Percentiles rank a stretch among this genome's conserved stretches.
Evolutionary conservation across 2,888 invertebrate genomes (phyloP).

Genomic region (Malacosoma neustria): DNA sequence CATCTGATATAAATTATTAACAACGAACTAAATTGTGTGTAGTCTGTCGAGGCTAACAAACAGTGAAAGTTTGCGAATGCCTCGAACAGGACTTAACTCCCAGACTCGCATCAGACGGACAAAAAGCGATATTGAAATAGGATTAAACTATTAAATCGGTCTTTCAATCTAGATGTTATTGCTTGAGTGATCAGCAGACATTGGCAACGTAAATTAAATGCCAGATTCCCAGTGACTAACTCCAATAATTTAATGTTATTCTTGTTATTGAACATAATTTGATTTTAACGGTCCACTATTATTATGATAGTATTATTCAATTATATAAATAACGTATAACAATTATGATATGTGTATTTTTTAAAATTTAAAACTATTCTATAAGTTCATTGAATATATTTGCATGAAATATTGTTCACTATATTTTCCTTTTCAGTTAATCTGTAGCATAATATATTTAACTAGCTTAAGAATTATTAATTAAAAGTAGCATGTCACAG

Average conservation of each 20-base stretch:
- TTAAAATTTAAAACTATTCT: too few relatives aligned
- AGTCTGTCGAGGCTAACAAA: conserved; percentile 12
- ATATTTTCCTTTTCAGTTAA: too few relatives aligned
- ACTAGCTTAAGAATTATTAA: too few relatives aligned
- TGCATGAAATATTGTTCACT: too few relatives aligned
- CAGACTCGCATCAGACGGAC: conserved; percentile 32
- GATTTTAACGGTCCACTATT: conserved; percentile 6
- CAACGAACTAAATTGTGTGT: background rate
- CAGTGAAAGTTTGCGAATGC: conserved; percentile 54
- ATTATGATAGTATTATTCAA: background rate
- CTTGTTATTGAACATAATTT: conserved; percentile 6
- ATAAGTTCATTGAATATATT: too few relatives aligned
- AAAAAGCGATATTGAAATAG: conserved; percentile 64
- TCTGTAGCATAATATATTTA: too few relatives aligned
- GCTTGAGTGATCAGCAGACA: conserved; percentile 65
- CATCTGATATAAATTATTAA: too few relatives aligned
- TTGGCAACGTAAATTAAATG: conserved; percentile 58
- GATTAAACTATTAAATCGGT: conserved; percentile 66
- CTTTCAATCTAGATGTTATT: conserved; percentile 64
- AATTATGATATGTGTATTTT: too few relatives aligned
- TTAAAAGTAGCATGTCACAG: too few relatives aligned
- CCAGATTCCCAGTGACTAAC: conserved; percentile 67
- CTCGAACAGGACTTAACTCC: conserved; percentile 38
- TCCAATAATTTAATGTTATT: conserved; percentile 23
- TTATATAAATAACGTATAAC: too few relatives aligned